phyloP scores from a whole-genome alignment of 2,888 invertebrate genomes.

The Argynnis bischoffii region DNA sequence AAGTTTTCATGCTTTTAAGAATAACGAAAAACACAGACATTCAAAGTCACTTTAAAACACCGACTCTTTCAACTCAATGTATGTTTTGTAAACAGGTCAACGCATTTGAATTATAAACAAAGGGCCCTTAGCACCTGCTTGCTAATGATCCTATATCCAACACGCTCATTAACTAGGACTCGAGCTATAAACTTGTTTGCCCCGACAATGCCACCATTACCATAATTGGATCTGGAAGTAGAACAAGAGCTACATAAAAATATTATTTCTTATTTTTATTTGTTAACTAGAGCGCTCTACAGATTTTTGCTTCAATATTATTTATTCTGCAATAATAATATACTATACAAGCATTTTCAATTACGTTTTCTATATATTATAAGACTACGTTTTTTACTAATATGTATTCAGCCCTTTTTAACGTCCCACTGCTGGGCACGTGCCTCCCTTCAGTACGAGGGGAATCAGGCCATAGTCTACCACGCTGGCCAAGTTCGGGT shows the following conservation, averaged over 20 bases:
- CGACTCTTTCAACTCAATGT: slow-evolving; percentile 3
- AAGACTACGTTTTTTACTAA: too few species aligned
- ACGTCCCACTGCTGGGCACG: too few species aligned
- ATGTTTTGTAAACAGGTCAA: slow-evolving; percentile 23
- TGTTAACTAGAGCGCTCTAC: background rate
- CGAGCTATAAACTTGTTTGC: slow-evolving; percentile 32
- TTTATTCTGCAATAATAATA: too few species aligned
- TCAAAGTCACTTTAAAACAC: slow-evolving; percentile 8
- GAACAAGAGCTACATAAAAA: slow-evolving; percentile 14
- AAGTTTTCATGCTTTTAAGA: background rate
- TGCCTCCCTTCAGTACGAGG: too few species aligned
- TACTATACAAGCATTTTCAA: too few species aligned
- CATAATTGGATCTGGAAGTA: slow-evolving; percentile 30
- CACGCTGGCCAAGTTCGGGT: too few species aligned
- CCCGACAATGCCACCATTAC: slow-evolving; percentile 29
- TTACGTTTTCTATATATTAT: too few species aligned
- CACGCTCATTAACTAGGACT: slow-evolving; percentile 30
- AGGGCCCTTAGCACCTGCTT: slow-evolving; percentile 26
- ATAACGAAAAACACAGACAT: background rate
- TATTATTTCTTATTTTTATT: background rate
- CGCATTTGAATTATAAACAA: slow-evolving; percentile 23
- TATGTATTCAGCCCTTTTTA: too few species aligned
- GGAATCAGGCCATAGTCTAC: too few species aligned
- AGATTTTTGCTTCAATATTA: too few species aligned
- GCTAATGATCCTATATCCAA: slow-evolving; percentile 31